These are phyloP conservation scores for Carterocephalus palaemon DNA, from an alignment of 2,888 invertebrate genomes.

Conservation along the genomic window DNA sequence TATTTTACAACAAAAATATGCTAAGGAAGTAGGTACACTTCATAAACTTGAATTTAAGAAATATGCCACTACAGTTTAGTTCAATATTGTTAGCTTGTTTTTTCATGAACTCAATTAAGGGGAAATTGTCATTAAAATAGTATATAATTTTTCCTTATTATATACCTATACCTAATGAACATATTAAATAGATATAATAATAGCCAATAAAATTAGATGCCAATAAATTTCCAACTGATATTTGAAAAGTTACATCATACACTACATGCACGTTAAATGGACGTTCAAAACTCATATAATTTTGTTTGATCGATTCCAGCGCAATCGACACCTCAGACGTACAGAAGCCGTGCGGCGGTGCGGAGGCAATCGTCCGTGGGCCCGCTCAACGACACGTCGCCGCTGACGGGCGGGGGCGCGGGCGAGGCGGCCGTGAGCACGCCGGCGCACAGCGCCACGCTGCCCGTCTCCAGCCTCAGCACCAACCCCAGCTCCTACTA, in stretches of 20 bases:
- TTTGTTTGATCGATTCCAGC: slow-evolving; percentile 61
- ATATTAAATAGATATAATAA: too few species aligned
- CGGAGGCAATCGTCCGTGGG: slow-evolving; percentile 81
- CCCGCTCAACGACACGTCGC: slow-evolving; percentile 77
- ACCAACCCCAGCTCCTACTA: slow-evolving; percentile 79
- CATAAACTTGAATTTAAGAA: too few species aligned
- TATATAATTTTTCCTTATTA: too few species aligned
- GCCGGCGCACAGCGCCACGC: slow-evolving; percentile 69
- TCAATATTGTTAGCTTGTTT: too few species aligned
- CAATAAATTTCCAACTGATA: not conserved
- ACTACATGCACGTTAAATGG: not conserved
- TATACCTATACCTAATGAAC: too few species aligned
- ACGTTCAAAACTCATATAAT: slow-evolving; percentile 1
- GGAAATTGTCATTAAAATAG: too few species aligned
- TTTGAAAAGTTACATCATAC: slow-evolving; percentile 1
- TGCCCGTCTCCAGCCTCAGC: slow-evolving; percentile 77
- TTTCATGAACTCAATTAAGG: too few species aligned
- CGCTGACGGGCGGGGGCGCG: slow-evolving; percentile 56
- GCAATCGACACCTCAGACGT: slow-evolving; percentile 81
- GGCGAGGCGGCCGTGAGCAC: slow-evolving; percentile 69
- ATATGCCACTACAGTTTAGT: too few species aligned
- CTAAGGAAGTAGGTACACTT: too few species aligned
- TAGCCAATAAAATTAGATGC: too few species aligned
- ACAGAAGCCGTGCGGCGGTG: slow-evolving; percentile 78
- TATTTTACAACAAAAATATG: not conserved